Percentiles rank a stretch among this genome's conserved stretches.
Conservation (phyloP, 2,113 vertebrate species). For the Ciconia stormi region DNA sequence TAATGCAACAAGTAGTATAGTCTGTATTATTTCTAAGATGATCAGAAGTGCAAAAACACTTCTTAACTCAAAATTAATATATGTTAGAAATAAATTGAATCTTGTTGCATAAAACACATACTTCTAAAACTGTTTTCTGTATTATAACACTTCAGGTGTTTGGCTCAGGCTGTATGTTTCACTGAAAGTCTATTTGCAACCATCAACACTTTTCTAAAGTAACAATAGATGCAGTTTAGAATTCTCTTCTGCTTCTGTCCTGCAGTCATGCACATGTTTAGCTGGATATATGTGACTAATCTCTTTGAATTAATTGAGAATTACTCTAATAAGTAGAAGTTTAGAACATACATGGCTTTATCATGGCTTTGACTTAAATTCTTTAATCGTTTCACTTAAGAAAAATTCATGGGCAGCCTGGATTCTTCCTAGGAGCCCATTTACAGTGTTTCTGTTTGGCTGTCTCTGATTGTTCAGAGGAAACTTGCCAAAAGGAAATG, state of each 20-base stretch:
- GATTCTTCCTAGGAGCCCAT: background rate
- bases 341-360: background rate
- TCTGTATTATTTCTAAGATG: background rate
- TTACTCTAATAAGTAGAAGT: background rate
- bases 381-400: background rate
- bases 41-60: background rate
- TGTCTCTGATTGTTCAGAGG: background rate
- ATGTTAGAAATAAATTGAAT: background rate
- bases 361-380: background rate
- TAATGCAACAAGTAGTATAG: background rate
- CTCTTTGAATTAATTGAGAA: background rate
- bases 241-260: background rate
- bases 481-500: background rate
- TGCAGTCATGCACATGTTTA: background rate
- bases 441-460: background rate
- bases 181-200: background rate
- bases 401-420: background rate
- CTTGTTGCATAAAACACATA: background rate
- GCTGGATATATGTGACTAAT: background rate
- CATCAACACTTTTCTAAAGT: background rate
- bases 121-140: background rate
- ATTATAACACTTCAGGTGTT: background rate
- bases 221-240: background rate
- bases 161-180: background rate
- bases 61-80: background rate